A percentile compares a stretch with the other conserved stretches of the same genome.
phyloP scores from a whole-genome alignment of 2,888 invertebrate genomes.

The Phaonia tiefii region DNA sequence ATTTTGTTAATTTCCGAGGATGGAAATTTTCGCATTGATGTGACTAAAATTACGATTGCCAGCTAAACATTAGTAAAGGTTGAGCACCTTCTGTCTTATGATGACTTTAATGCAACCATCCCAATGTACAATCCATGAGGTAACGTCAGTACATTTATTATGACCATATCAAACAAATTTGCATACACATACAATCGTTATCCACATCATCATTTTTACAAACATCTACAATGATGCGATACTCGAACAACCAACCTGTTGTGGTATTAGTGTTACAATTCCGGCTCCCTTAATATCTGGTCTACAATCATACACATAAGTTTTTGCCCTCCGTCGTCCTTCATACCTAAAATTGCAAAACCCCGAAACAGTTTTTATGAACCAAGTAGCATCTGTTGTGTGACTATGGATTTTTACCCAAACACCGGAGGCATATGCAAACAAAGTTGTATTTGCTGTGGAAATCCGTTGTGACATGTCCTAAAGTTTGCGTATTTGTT shows the following conservation, averaged over 20 bases:
- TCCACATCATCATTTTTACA: constrained; percentile 28
- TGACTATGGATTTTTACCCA: constrained; percentile 56
- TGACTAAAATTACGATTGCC: too few species aligned
- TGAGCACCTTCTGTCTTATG: too few species aligned
- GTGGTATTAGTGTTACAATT: background rate
- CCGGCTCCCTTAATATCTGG: too few species aligned
- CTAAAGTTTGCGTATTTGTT: constrained; percentile 67
- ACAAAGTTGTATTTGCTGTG: constrained; percentile 65
- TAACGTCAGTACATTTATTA: background rate
- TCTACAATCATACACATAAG: background rate
- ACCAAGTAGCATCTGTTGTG: constrained; percentile 63
- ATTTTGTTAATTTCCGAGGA: too few species aligned
- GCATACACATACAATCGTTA: constrained; percentile 17
- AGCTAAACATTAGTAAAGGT: too few species aligned
- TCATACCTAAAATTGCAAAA: background rate
- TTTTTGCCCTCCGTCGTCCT: background rate
- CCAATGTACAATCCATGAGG: background rate
- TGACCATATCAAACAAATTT: background rate
- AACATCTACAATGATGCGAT: background rate
- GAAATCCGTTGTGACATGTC: constrained; percentile 67
- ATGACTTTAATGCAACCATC: too few species aligned
- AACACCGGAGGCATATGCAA: constrained; percentile 60
- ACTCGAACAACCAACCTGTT: background rate
- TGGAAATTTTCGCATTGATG: too few species aligned
- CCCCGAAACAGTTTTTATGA: constrained; percentile 18